Base-by-base conservation (phyloP, 2,113 vertebrate species). In the Hippocampus mohnikei region DNA sequence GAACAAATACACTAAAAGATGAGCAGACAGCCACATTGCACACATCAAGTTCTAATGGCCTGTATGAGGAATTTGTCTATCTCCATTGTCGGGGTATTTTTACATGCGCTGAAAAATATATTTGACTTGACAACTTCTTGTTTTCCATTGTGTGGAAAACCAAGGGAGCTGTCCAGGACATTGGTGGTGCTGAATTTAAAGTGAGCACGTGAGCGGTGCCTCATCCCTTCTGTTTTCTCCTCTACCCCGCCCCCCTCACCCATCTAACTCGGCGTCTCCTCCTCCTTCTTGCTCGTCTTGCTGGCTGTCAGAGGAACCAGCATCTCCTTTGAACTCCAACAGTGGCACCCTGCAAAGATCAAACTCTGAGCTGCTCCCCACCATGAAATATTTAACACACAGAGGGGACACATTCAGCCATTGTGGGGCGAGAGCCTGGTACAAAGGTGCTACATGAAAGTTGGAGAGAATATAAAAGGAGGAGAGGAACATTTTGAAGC, bases 351-450 rank as follows among this genome's bases (percentile, higher is more conserved):
- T 73, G 84, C 80, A 63, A 88, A 37, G 88, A 91, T 91, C 84
- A 90, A 89, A 87, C 86, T 88, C 78, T 0, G 76, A 79, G 82
- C 86, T 75, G 82, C 86, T 88, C 82, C 86, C 80, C 74, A 37
- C 80, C 81, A 90, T 91, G 80, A 90, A 92, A 92, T 90, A 92
- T 91, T 92, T 82, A 91, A 80, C 72, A 74, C 73, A 80, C 82
- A 87, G 87, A 82, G 78, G 86, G 83, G 84, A 90, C 86, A 76
- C 79, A 80, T 84, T 85, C 84, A 87, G 80, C 74, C 80, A 75
- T 72, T 75, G 84, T 83, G 71, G 72, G 86, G 72, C 50, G 68
- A 82, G 85, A 75, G 79, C 41, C 59, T 69, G 72, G 76, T 77
- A 81, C 83, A 82, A 87, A 90, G 88, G 85, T 86, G 81, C 65